Evolutionary conservation across 1,140 invertebrate genomes (phyloP).

Genomic region (Araneus ventricosus): DNA sequence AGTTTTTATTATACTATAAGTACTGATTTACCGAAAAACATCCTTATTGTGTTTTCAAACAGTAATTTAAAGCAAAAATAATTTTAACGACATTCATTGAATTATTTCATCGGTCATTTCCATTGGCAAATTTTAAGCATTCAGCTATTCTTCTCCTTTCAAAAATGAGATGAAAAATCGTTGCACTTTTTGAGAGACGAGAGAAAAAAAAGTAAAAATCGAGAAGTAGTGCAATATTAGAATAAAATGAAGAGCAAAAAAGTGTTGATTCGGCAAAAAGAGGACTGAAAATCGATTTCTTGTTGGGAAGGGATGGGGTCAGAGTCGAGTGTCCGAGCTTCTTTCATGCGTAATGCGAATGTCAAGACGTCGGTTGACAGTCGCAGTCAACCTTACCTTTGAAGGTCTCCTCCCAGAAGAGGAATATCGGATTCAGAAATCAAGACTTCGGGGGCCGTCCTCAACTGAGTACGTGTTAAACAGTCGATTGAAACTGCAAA

Average conservation of each 20-base stretch:
- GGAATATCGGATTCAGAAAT: conserved; percentile 57
- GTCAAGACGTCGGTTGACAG: conserved; percentile 63
- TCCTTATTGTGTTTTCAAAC: too few species aligned
- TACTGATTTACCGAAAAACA: too few species aligned
- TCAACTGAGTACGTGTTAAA: background rate
- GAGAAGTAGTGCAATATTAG: background rate
- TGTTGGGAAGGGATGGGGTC: background rate
- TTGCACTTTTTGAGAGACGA: too few species aligned
- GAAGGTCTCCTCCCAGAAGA: background rate
- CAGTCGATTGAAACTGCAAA: too few species aligned
- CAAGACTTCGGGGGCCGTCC: background rate
- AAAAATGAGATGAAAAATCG: too few species aligned
- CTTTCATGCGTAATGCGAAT: conserved; percentile 64
- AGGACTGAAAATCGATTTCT: background rate
- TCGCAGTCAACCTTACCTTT: conserved; percentile 47
- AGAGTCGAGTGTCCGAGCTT: conserved; percentile 48
- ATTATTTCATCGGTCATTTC: too few species aligned
- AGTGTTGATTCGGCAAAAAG: background rate
- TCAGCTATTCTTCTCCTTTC: too few species aligned
- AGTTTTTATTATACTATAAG: too few species aligned
- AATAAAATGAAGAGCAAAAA: background rate
- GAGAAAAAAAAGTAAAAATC: too few species aligned
- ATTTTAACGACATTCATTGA: too few species aligned
- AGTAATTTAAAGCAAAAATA: too few species aligned
- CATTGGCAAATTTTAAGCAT: too few species aligned